Percentiles rank a stretch among this genome's conserved stretches.
These are phyloP conservation scores for Siderastrea radians DNA, from an alignment of 92 coral and sea anemone species.

Conservation along the genomic window DNA sequence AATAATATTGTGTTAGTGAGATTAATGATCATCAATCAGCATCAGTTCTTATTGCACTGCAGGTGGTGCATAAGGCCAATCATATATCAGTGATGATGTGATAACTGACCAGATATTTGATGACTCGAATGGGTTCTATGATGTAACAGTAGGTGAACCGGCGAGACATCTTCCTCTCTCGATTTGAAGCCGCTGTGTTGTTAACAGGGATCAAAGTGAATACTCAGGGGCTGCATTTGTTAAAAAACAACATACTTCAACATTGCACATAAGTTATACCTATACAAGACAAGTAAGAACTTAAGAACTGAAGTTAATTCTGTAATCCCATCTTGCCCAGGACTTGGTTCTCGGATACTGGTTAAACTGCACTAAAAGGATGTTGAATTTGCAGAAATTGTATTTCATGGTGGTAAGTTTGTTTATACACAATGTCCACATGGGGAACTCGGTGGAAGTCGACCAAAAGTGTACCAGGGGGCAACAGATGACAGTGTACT, in stretches of 20 bases:
- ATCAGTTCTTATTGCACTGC: no score
- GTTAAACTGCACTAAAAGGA: not conserved
- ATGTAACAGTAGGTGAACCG: slow-evolving; percentile 4
- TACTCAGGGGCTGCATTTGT: no score
- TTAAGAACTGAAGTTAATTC: no score
- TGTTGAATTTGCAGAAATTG: not conserved
- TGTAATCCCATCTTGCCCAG: no score
- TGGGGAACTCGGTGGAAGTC: slow-evolving; percentile 6
- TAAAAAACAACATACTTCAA: no score
- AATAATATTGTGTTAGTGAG: not conserved
- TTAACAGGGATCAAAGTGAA: not conserved
- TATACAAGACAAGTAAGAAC: no score
- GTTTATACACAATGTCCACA: slow-evolving; percentile 9
- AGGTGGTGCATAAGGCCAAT: no score
- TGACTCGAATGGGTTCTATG: not conserved
- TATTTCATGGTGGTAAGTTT: slow-evolving; percentile 5
- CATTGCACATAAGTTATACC: no score
- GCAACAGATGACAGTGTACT: slow-evolving; percentile 46
- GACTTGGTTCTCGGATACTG: no score
- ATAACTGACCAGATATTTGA: not conserved
- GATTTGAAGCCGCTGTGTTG: not conserved
- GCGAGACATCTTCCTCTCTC: not conserved
- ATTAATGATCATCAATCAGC: not conserved
- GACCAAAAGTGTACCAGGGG: slow-evolving; percentile 62
- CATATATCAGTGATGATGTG: no score